A percentile compares a stretch with the other conserved stretches of the same genome.
Evolutionary conservation across 2,888 invertebrate species (phyloP).

Genomic region (Rutpela maculata): DNA sequence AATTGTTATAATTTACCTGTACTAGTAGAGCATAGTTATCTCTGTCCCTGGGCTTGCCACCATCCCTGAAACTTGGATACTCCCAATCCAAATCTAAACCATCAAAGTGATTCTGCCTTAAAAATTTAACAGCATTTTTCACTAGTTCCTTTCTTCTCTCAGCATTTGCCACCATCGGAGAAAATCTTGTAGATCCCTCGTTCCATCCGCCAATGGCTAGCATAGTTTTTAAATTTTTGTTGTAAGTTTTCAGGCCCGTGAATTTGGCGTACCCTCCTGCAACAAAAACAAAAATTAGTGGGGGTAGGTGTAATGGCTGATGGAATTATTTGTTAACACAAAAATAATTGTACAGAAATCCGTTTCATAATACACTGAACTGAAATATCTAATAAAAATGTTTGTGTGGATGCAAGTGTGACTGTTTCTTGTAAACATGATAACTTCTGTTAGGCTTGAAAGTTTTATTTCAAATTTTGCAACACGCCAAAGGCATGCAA

Average conservation of each 20-base stretch:
- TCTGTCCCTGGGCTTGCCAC: constrained; percentile 86
- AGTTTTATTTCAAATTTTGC: too few relatives aligned
- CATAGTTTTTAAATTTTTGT: constrained; percentile 92
- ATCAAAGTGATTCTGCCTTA: constrained; percentile 94
- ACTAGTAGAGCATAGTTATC: constrained; percentile 93
- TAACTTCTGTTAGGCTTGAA: too few relatives aligned
- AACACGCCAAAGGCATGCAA: too few relatives aligned
- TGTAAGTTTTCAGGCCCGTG: constrained; percentile 93
- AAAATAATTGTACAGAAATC: too few relatives aligned
- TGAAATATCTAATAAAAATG: too few relatives aligned
- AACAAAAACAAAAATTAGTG: constrained; percentile 39
- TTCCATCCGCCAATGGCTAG: constrained; percentile 96
- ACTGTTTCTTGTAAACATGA: too few relatives aligned
- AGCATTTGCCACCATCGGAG: constrained; percentile 89
- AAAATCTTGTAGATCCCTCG: constrained; percentile 91
- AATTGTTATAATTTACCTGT: constrained; percentile 75
- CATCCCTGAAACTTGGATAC: constrained; percentile 89
- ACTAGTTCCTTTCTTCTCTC: constrained; percentile 88
- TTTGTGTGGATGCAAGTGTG: too few relatives aligned
- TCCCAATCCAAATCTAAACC: constrained; percentile 96
- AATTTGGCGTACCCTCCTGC: constrained; percentile 95
- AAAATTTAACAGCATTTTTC: constrained; percentile 89
- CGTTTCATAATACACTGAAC: too few relatives aligned
- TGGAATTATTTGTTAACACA: too few relatives aligned
- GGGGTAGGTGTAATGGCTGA: too few relatives aligned